Base-by-base conservation (phyloP, 2,113 vertebrate genomes). In the Scopus umbretta region DNA sequence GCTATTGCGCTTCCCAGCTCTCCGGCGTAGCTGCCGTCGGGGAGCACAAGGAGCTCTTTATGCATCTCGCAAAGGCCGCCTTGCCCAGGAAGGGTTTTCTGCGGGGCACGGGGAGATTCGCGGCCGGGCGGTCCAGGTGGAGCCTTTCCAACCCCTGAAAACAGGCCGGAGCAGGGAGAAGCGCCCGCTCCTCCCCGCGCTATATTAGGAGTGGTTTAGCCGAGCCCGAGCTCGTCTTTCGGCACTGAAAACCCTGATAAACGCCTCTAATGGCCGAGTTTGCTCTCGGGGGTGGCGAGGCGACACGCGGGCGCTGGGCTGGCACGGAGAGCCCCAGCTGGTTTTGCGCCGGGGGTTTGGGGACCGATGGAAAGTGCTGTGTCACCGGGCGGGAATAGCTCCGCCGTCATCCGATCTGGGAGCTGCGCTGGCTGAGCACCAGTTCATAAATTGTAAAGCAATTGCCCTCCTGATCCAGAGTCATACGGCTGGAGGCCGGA, bases 381-480 rank as follows among this genome's bases (percentile, higher is more conserved):
- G 91, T 98, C 97, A 97, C 94, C 9, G 40, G 93, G 95, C 47
- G 21, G 93, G 97, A 97, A 96, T 97, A 94, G 93, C 96, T 92
- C 63, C 32, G n/a, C n/a, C 21, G 73, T 95, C 96, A 97, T 67
- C 95, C 36, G 42, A 96, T 83, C 97, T 45, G 66, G 96, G 96
- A 96, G 96, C 97, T 85, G 85, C 43, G 84, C 96, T 47, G 96
- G 95, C 96, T 87, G 40, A 81, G 92, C 90, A 93, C 88, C 96
- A 94, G 97, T 94, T 96, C 96, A 84, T 98, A 97, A 97, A 97
- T 97, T 94, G 94, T 94, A 26, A 85, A 96, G 97, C 96, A 98
- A 97, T 97, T 97, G 89, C 95, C 82, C 86, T 96, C 92, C 76
- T 81, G 79, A 90, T 89, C 94, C 87, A n/a, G 84, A 78, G 92